Base-by-base conservation (phyloP, 2,888 invertebrate genomes). In the Andrena trimmerana region DNA sequence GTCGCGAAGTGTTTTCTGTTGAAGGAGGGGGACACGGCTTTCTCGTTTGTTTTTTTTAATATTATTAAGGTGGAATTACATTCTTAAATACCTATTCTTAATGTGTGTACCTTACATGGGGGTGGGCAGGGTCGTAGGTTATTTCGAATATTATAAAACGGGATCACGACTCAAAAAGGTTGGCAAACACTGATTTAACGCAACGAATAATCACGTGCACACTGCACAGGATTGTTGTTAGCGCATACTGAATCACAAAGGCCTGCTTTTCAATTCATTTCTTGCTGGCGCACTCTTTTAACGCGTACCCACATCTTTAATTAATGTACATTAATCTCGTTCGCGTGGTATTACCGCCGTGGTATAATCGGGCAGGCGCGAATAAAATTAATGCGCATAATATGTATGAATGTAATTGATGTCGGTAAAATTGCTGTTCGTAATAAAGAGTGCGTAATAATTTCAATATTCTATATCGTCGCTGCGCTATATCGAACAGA, bases 331-430 rank as follows among this genome's bases (percentile, higher is more conserved):
- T 81, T 81, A 81, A 81, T 81, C 72, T 59, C 73, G 52, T 59
- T 60, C 52, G 80, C 60, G 48, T 13, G 63, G 73, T 73, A 79
- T 79, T 69, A 73, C 68, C 31, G 10, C 16, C 54, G 36, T 42
- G 42, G 27, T 16, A 65, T 42, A 67, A 65, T 72, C 71, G 67
- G 50, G 54, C 42, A 72, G 20, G 72, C 60, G 73, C 33, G 69
- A 80, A 80, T 70, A 82, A 71, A 82, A 82, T 80, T 70, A 80
- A 75, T 82, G 82, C 48, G 81, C 36, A 69, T 70, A 74, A 79
- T 80, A 80, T 69, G 81, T 70, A 80, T 80, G 81, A 74, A 59
- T 50, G 81, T 69, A 79, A 80, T 80, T 82, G 74, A 74, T 80
- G 74, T 54, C 54, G 48, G 66, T n/a, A 29, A 67, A 80, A 74